Evolutionary conservation across 2,888 invertebrate species (phyloP), one percentile per base, ranked within the genome.

Genomic region (Nipponacmea schrenckii): DNA sequence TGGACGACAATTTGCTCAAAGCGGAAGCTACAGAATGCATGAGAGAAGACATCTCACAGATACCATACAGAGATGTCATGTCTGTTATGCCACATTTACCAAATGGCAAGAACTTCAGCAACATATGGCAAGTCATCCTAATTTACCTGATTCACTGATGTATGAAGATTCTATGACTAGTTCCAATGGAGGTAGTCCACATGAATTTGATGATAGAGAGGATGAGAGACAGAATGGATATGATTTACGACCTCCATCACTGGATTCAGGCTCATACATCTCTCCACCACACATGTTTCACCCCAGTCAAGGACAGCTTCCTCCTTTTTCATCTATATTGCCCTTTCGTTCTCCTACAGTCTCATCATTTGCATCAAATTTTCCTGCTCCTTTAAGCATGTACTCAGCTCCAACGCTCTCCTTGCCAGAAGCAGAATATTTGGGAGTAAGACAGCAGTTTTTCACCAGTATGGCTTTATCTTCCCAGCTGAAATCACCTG

Each of bases 1-100:
- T 68, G 81, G 81, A 10, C 69, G 77, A 46, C 84, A 84, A 8
- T 86, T 86, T 72, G 84, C 85, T 12, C 86, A 85, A 76, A 83
- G 82, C 67, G 86, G 86, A 8, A 84, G 83, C 70, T 84, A 79
- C 75, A 77, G 84, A 20, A 85, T 85, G 83, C 86, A 86, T 72
- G 86, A 86, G 74, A 73, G 84, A 14, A 78, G 85, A 7, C 86
- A 86, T 71, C 80, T 84, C 71, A 80, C 82, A 48, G 84, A 84
- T 72, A 76, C 82, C 79, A 77, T 82, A 39, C 84, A 85, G 73
- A 77, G 82, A 68, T 85, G 84, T 74, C 83, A 82, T 26, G 74
- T 84, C 10, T 85, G 85, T 71, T 82, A 81, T 31, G 81, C 82
- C 10, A 84, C 81, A 65, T 85, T 84, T 74, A 72, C 78, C 48